Percentiles rank a stretch among this genome's conserved stretches.
These are phyloP conservation scores for Zapus hudsonius DNA, from an alignment of 2,113 vertebrate genomes.

Conservation along the genomic window DNA sequence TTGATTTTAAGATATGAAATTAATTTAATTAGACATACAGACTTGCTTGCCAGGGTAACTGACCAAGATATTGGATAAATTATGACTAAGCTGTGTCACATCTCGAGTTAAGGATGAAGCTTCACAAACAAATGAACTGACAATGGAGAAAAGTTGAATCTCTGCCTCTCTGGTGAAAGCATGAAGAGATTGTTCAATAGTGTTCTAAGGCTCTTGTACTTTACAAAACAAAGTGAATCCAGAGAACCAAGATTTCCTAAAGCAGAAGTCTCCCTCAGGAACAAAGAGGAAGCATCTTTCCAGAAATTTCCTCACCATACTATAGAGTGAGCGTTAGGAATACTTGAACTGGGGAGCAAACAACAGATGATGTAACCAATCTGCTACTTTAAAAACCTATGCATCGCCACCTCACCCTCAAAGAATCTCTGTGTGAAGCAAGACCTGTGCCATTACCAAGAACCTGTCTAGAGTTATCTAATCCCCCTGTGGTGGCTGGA, in stretches of 20 bases:
- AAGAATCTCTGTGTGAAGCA: too few relatives aligned
- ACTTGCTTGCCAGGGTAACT: background rate
- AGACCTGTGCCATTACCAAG: too few relatives aligned
- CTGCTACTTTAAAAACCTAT: background rate
- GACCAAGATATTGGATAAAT: background rate
- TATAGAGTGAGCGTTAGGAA: background rate
- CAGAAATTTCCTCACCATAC: background rate
- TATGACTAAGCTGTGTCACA: background rate
- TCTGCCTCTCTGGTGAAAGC: too few relatives aligned
- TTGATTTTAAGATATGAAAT: background rate
- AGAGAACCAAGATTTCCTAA: too few relatives aligned
- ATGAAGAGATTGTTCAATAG: background rate
- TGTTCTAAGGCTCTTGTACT: background rate
- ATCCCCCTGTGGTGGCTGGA: too few relatives aligned
- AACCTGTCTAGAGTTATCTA: too few relatives aligned
- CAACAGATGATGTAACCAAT: background rate
- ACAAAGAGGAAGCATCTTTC: background rate
- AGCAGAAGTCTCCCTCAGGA: background rate
- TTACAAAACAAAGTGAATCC: too few relatives aligned
- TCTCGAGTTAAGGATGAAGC: background rate
- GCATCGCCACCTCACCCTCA: background rate
- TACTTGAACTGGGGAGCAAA: background rate
- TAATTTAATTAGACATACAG: background rate
- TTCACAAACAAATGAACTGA: background rate
- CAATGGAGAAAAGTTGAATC: background rate